phyloP scores from a whole-genome alignment of 2,113 vertebrate species.

The Tiliqua scincoides region DNA sequence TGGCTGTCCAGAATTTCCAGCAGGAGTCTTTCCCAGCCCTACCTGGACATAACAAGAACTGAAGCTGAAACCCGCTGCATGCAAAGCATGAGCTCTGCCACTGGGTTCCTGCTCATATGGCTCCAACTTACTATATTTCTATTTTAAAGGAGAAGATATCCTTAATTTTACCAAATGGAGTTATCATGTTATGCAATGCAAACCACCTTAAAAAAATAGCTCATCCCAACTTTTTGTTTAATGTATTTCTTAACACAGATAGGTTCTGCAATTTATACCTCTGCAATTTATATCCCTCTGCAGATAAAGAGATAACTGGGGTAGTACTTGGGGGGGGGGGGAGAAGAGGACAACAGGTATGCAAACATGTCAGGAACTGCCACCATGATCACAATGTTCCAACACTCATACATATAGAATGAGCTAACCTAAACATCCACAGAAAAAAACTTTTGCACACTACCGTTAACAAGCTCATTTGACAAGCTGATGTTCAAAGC shows the following conservation, averaged over 20 bases:
- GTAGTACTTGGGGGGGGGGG: too few species aligned
- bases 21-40: too few species aligned
- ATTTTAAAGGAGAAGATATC: background rate
- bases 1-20: too few species aligned
- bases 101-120: too few species aligned
- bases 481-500: background rate
- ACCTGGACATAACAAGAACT: too few species aligned
- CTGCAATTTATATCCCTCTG: background rate
- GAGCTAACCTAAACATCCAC: background rate
- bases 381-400: background rate
- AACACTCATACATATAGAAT: background rate
- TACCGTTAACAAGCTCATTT: too few species aligned
- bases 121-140: too few species aligned
- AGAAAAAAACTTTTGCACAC: background rate
- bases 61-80: too few species aligned
- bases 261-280: background rate
- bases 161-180: background rate
- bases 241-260: background rate
- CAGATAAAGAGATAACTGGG: background rate
- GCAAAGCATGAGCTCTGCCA: too few species aligned
- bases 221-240: background rate
- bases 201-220: background rate
- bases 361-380: background rate
- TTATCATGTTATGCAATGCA: background rate
- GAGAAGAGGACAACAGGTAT: background rate